Percentiles rank a stretch among this genome's conserved stretches.
These are phyloP conservation scores for Melanotaenia duboulayi DNA, from an alignment of 2,113 vertebrate genomes.

Conservation along the genomic window DNA sequence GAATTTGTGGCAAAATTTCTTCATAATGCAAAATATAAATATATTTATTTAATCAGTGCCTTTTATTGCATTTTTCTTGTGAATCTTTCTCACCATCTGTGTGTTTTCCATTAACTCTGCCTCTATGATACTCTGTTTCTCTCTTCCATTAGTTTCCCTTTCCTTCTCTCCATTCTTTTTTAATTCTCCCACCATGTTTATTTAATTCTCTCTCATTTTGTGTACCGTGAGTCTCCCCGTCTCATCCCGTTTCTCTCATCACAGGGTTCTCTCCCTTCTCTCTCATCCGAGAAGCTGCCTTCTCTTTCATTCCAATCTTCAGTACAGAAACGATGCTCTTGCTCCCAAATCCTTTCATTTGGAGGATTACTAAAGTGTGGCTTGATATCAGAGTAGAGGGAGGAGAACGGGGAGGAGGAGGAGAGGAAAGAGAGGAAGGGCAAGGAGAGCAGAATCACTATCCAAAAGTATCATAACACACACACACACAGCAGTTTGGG, in stretches of 20 bases:
- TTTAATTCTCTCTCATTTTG: slow-evolving; percentile 28
- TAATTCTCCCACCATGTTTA: not conserved
- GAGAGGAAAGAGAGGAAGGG: slow-evolving; percentile 21
- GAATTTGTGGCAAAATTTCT: too few species aligned
- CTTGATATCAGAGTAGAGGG: slow-evolving; percentile 75
- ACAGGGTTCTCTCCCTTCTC: slow-evolving; percentile 50
- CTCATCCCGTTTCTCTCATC: slow-evolving; percentile 50
- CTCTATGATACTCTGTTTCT: not conserved
- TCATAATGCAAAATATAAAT: too few species aligned
- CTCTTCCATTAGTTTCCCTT: slow-evolving; percentile 23
- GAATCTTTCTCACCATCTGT: not conserved
- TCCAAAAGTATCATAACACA: slow-evolving; percentile 68
- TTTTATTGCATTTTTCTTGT: not conserved
- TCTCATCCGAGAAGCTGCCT: slow-evolving; percentile 69
- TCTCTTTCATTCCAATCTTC: slow-evolving; percentile 77
- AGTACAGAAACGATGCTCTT: slow-evolving; percentile 72
- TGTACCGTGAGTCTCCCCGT: slow-evolving; percentile 37
- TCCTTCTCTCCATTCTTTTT: slow-evolving; percentile 27
- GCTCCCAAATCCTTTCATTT: slow-evolving; percentile 80
- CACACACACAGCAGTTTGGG: slow-evolving; percentile 48
- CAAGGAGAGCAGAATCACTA: slow-evolving; percentile 41
- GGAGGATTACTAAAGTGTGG: slow-evolving; percentile 79
- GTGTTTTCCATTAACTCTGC: not conserved
- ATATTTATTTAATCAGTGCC: too few species aligned
- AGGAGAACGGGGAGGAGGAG: slow-evolving; percentile 21